A percentile compares a stretch with the other conserved stretches of the same genome.
Evolutionary conservation across 2,888 invertebrate species (phyloP).

Genomic region (Spilarctia lutea): DNA sequence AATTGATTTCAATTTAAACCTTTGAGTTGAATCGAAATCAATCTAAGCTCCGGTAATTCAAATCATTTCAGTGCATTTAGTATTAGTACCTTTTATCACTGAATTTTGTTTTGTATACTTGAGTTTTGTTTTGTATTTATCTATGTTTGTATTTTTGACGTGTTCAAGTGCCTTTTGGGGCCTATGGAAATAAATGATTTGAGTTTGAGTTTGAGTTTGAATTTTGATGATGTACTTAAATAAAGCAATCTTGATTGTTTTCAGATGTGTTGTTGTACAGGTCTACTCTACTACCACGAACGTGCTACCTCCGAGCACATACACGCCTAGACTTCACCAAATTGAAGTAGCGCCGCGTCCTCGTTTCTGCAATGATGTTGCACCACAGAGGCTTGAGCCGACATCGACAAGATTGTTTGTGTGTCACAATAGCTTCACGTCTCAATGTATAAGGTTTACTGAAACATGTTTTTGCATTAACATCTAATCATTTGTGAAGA

Average conservation of each 20-base stretch:
- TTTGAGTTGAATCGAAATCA: too few relatives aligned
- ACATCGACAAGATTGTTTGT: neutral
- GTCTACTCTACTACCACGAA: neutral
- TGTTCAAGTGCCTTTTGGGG: too few relatives aligned
- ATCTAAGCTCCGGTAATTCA: too few relatives aligned
- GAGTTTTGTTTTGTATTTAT: too few relatives aligned
- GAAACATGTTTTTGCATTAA: neutral
- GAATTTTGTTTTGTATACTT: too few relatives aligned
- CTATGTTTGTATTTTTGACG: too few relatives aligned
- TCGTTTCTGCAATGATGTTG: neutral
- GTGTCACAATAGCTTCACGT: neutral
- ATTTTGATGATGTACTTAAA: neutral
- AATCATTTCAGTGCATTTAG: too few relatives aligned
- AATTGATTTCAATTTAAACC: too few relatives aligned
- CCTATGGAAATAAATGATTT: too few relatives aligned
- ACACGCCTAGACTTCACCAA: neutral
- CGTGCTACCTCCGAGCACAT: neutral
- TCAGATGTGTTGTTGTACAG: neutral
- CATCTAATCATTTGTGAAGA: neutral
- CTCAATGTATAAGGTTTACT: neutral
- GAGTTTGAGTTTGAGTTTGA: too few relatives aligned
- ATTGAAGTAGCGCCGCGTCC: neutral
- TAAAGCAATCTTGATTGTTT: neutral
- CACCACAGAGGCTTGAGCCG: neutral
- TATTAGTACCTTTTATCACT: too few relatives aligned